phyloP scores from a whole-genome alignment of 1,140 invertebrate genomes.

The Bombus waltoni region DNA sequence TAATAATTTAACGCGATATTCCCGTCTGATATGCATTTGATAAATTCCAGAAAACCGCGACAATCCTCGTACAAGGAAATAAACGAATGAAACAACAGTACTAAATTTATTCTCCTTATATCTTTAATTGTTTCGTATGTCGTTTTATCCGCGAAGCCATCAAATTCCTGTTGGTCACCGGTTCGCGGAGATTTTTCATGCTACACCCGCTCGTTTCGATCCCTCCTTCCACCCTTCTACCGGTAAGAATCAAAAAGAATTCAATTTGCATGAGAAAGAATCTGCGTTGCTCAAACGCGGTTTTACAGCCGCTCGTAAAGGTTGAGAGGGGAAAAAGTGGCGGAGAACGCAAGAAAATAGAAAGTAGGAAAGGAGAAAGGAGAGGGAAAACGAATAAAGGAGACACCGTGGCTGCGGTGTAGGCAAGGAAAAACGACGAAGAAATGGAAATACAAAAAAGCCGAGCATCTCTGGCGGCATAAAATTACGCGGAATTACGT shows the following conservation, averaged over 20 bases:
- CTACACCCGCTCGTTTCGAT: not conserved
- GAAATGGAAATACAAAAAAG: not conserved
- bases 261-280: conserved; percentile 54
- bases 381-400: not conserved
- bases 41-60: not conserved
- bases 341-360: not conserved
- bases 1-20: not conserved
- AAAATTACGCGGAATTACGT: conserved; percentile 50
- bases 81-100: not conserved
- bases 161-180: not conserved
- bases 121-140: not conserved
- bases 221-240: too few species aligned
- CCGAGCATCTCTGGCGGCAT: not conserved
- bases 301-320: conserved; percentile 43
- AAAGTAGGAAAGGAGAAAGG: too few species aligned
- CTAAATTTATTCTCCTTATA: not conserved
- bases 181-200: conserved; percentile 7
- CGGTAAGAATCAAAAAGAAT: conserved; percentile 35
- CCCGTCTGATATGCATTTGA: not conserved
- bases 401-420: not conserved
- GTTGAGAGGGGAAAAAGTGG: not conserved
- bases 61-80: not conserved
- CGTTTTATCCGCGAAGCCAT: not conserved
- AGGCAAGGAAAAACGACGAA: not conserved
- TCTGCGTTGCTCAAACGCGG: conserved; percentile 29